These are phyloP conservation scores for Acyrthosiphon pisum DNA, from an alignment of 1,140 invertebrate species.

Conservation along the genomic window DNA sequence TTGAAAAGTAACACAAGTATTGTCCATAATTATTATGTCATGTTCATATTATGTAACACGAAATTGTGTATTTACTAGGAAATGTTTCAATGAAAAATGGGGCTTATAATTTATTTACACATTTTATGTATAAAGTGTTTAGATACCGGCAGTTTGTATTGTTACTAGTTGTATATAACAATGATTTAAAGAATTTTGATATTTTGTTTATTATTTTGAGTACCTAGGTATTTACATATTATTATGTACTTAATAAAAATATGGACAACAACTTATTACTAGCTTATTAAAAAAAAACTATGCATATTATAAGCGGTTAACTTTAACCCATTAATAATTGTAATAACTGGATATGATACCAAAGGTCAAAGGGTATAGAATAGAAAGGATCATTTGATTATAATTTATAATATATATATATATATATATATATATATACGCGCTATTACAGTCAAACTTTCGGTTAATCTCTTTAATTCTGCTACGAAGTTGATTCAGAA, in stretches of 20 bases:
- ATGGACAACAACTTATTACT: not conserved
- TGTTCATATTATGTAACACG: not conserved
- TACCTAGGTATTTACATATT: too few species aligned
- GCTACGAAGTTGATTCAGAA: not conserved
- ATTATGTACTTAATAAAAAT: not conserved
- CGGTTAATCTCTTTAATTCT: not conserved
- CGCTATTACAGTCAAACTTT: not conserved
- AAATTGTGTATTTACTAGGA: not conserved
- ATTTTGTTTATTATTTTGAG: too few species aligned
- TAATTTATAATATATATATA: too few species aligned
- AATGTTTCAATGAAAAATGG: not conserved
- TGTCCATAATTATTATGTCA: slow-evolving; percentile 19
- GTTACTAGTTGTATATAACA: not conserved
- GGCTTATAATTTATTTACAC: not conserved
- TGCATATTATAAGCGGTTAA: not conserved
- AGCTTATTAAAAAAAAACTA: not conserved
- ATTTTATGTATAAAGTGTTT: not conserved
- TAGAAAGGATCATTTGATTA: not conserved
- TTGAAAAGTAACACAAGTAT: not conserved
- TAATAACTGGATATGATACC: not conserved
- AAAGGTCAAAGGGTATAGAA: not conserved
- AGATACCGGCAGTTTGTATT: not conserved
- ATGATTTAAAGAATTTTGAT: not conserved
- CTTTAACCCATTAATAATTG: not conserved
- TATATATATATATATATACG: not conserved